These are phyloP conservation scores for Eilema depressum DNA, from an alignment of 2,888 invertebrate species.

Conservation along the genomic window DNA sequence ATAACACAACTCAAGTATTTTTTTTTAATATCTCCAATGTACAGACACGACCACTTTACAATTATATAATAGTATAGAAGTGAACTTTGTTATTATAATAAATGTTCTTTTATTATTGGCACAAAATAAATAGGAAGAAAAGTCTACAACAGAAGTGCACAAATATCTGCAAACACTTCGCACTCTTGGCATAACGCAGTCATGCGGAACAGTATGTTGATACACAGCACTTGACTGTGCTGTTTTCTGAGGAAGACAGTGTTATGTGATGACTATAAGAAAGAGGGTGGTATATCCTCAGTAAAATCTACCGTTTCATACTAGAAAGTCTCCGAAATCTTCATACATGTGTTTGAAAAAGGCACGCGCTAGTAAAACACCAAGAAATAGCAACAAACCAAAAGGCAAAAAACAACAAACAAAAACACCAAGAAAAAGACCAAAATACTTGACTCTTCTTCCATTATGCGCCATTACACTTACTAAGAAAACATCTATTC, in stretches of 20 bases:
- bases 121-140: neutral
- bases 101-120: neutral
- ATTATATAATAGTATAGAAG: no score
- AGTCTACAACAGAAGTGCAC: neutral
- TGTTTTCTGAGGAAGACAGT: neutral
- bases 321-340: neutral
- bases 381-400: no score
- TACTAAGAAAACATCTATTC: slow-evolving; percentile 1
- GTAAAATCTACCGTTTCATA: no score
- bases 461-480: neutral
- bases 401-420: no score
- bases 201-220: no score
- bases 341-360: no score
- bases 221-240: neutral
- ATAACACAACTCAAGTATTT: no score
- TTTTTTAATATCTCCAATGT: no score
- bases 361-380: neutral
- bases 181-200: neutral
- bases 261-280: no score
- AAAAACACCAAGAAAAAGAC: neutral
- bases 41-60: no score
- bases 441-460: neutral
- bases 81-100: no score
- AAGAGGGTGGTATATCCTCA: no score
- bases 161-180: neutral